These are phyloP conservation scores for Saguinus midas DNA, from an alignment of 2,113 vertebrate species.

Conservation along the genomic window DNA sequence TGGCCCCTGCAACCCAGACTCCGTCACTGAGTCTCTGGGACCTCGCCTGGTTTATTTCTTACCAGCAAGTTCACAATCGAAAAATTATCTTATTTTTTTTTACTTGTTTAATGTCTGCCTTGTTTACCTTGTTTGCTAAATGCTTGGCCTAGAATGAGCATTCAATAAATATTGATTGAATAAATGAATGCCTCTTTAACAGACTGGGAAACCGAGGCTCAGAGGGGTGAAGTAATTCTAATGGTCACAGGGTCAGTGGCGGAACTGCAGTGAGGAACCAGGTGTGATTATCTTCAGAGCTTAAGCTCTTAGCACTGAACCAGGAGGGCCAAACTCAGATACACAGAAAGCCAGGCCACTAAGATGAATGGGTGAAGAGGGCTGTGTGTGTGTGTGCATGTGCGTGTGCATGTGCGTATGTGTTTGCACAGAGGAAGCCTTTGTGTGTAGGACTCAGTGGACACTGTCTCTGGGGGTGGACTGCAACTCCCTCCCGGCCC, in stretches of 20 bases:
- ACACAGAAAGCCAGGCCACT: not conserved
- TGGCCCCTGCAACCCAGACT: not conserved
- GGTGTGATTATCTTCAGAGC: not conserved
- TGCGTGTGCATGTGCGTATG: not conserved
- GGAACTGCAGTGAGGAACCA: not conserved
- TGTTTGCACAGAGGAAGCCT: not conserved
- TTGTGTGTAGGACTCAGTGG: not conserved
- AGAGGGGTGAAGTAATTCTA: not conserved
- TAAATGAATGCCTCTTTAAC: not conserved
- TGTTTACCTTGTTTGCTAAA: conserved; percentile 9
- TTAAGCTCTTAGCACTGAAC: not conserved
- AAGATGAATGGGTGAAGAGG: not conserved
- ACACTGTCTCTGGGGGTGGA: not conserved
- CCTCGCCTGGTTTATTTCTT: not conserved
- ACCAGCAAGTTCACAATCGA: not conserved
- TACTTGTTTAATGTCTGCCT: not conserved
- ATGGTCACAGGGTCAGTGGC: not conserved
- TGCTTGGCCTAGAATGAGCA: not conserved
- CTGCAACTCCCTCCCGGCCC: not conserved
- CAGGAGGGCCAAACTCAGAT: not conserved
- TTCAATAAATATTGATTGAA: not conserved
- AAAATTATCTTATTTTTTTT: not conserved
- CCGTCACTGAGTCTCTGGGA: not conserved
- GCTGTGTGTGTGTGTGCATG: not conserved
- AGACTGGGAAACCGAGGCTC: conserved; percentile 10